Conservation (phyloP, 2,888 invertebrate genomes). For the Notodromas monacha region DNA sequence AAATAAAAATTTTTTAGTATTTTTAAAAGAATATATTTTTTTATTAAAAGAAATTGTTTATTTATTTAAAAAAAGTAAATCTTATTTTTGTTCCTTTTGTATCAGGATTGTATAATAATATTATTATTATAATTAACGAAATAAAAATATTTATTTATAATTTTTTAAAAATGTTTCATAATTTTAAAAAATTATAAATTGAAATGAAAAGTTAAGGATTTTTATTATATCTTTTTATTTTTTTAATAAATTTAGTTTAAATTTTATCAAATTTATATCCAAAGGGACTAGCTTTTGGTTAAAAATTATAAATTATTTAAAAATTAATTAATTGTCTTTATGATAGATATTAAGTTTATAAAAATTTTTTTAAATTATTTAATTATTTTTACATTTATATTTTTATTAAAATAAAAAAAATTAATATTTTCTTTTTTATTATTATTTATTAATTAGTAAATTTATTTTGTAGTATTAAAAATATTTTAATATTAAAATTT, state of each 20-base stretch:
- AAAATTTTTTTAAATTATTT: slow-evolving; percentile 4
- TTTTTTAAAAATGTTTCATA: slow-evolving; percentile 4
- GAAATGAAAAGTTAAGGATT: slow-evolving; percentile 4
- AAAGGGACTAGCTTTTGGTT: slow-evolving; percentile 4
- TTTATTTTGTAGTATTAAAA: slow-evolving; percentile 5
- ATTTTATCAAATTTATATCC: slow-evolving; percentile 4
- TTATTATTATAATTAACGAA: slow-evolving; percentile 4
- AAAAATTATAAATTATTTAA: slow-evolving; percentile 4
- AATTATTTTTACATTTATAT: slow-evolving; percentile 4
- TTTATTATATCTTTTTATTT: slow-evolving; percentile 6
- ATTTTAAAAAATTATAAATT: slow-evolving; percentile 4
- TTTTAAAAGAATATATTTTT: slow-evolving; percentile 1
- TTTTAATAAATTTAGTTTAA: slow-evolving; percentile 5
- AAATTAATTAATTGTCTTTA: slow-evolving; percentile 4
- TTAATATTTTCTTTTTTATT: slow-evolving; percentile 5
- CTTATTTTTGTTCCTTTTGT: slow-evolving; percentile 4
- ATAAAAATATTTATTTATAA: slow-evolving; percentile 4
- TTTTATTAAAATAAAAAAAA: slow-evolving; percentile 5
- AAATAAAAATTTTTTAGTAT: slow-evolving; percentile 6
- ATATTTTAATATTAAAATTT: slow-evolving; percentile 5
- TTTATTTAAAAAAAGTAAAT: slow-evolving; percentile 5
- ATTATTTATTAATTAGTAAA: slow-evolving; percentile 6
- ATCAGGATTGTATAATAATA: slow-evolving; percentile 4
- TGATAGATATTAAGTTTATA: slow-evolving; percentile 4
- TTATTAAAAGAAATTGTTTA: slow-evolving; percentile 8